Evolutionary conservation across 2,797 vertebrate genomes (phyloP).

Genomic region (Oreochromis mossambicus): DNA sequence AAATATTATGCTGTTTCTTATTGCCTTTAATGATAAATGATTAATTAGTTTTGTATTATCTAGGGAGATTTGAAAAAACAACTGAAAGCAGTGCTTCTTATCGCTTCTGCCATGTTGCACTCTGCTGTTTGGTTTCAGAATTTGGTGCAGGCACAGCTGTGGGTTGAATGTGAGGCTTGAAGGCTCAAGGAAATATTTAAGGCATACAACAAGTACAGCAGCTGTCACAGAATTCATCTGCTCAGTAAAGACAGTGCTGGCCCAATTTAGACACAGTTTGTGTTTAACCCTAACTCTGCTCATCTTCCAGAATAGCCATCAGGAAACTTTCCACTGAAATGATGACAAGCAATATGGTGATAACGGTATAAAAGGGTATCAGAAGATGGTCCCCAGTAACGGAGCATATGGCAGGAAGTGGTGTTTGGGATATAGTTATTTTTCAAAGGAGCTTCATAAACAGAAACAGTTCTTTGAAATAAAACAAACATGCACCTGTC

Average conservation of each 20-base stretch:
- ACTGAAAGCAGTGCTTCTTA: neutral
- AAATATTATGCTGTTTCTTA: neutral
- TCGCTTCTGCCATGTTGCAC: neutral
- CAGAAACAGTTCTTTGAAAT: neutral
- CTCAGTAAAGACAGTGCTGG: neutral
- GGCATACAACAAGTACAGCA: constrained; percentile 9
- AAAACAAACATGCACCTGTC: constrained; percentile 54
- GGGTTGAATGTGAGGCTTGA: constrained; percentile 5
- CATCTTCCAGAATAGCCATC: constrained; percentile 15
- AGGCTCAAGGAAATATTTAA: neutral
- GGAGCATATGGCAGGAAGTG: neutral
- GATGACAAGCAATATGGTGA: constrained; percentile 4
- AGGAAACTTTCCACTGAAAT: constrained; percentile 17
- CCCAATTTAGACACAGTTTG: constrained; percentile 37
- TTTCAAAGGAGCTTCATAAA: constrained; percentile 9
- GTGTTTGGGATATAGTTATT: neutral
- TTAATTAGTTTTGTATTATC: neutral
- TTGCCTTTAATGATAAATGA: neutral
- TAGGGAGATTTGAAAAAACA: neutral
- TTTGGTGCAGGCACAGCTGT: neutral
- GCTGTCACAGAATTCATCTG: constrained; percentile 14
- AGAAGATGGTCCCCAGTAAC: neutral
- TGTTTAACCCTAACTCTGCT: constrained; percentile 4
- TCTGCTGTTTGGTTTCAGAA: neutral
- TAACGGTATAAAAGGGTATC: neutral